Evolutionary conservation across 2,797 vertebrate genomes (phyloP), one percentile per base, ranked within the genome.

Genomic region (Parambassis ranga): DNA sequence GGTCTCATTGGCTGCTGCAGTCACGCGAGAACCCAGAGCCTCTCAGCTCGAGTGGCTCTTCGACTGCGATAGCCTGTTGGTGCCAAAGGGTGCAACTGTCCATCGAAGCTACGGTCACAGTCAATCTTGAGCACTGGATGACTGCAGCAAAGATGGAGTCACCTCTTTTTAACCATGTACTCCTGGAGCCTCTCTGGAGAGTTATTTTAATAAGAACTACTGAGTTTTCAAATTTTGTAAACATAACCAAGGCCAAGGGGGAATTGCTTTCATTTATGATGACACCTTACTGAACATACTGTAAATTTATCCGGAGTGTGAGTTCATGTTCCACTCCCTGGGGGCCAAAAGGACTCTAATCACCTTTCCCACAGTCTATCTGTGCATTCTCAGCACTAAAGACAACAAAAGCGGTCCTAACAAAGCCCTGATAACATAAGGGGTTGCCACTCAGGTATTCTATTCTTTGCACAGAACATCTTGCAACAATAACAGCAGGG

Each of bases 1-100:
- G 63, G 65, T 75, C 77, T 71, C 83, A 91, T 90, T 93, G 91
- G 91, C 75, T 91, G 80, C 42, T n/a, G 49, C 66, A 82, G 71
- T 91, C 83, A 84, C 91, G 85, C 56, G 78, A 82, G 77, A 89
- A 35, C 51, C 49, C 9, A 64, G 58, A 35, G 65, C 75, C 55
- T 85, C 77, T 85, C 81, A 84, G 81, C 81, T 87, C 73, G 42
- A 88, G 80, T 87, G 76, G 75, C 83, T 89, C 75, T 84, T 70
- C 90, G 88, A 91, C 84, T 86, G 85, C 77, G 85, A 91, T 87
- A 82, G 80, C 79, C 53, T 51, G 78, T 70, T 47, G 80, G 71
- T 75, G 85, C 87, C 86, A 85, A 73, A 42, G 85, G 89, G 82
- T 81, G 73, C 68, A 63, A 86, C 82, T 42, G 48, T 85, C 68